Evolutionary conservation across 2,113 vertebrate genomes (phyloP).

Genomic region (Proterorhinus semilunaris): DNA sequence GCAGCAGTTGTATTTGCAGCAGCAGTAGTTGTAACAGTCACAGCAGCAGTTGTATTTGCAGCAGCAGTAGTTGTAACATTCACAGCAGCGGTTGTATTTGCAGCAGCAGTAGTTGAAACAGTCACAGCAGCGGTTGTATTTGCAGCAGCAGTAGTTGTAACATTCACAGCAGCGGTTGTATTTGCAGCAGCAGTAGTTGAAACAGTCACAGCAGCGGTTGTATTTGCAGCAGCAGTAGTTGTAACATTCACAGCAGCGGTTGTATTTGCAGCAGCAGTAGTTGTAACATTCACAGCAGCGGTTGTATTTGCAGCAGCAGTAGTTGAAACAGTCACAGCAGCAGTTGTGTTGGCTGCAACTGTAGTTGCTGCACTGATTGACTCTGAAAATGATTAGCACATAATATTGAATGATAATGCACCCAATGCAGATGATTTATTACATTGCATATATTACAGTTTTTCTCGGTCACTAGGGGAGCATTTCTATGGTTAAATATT

Average conservation of each 20-base stretch:
- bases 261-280: not conserved
- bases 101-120: not conserved
- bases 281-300: not conserved
- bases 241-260: not conserved
- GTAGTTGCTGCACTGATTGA: not conserved
- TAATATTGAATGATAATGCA: too few relatives aligned
- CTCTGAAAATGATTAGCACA: not conserved
- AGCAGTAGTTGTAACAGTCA: not conserved
- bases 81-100: not conserved
- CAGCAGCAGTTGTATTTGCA: not conserved
- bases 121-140: not conserved
- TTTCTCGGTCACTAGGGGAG: too few relatives aligned
- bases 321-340: not conserved
- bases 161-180: not conserved
- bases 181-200: not conserved
- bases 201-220: not conserved
- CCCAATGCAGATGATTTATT: too few relatives aligned
- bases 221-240: not conserved
- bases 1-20: not conserved
- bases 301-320: not conserved
- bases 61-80: not conserved
- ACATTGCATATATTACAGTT: too few relatives aligned
- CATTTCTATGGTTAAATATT: too few relatives aligned
- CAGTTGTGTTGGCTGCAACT: not conserved
- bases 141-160: not conserved